Base-by-base conservation (phyloP, 2,113 vertebrate genomes). In the Murina feae region DNA sequence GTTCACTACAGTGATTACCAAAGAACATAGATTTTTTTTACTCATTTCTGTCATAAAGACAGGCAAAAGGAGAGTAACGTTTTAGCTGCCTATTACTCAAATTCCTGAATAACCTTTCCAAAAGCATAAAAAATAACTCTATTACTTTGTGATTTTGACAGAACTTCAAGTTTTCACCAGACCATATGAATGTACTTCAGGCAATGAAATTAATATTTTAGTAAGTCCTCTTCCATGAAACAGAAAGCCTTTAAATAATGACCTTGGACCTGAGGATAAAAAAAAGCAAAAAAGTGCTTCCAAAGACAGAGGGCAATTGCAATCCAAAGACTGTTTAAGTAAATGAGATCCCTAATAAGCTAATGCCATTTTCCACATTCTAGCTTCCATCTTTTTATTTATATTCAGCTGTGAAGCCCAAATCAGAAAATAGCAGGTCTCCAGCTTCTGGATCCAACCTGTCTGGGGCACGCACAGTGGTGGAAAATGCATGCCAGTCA, bases 161-260 rank as follows among this genome's bases (percentile, higher is more conserved):
- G 88, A 81, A 76, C 69, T 83, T 90, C 81, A 28, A 81, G 81
- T 92, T 95, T 90, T 90, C 86, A 91, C 60, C 80, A 94, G 65
- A 80, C 79, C 58, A 88, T 80, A 92, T 58, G 91, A 92, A 89
- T 72, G 71, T 93, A 90, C 91, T 97, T 90, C 1, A 8, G 93
- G 80, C 95, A 91, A 81, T 84, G 78, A 94, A 94, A 97, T 97
- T 92, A 97, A 87, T 95, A 97, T 95, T 96, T 96, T 86, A 94
- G 80, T 84, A 91, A 91, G 71, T 76, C 76, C 32, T 79, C 16
- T 72, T 90, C 86, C 79, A 71, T 30, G 51, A 93, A 86, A 86
- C 72, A 63, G 92, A 87, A 96, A 96, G 88, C 58, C 79, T 94
- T 96, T 96, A 90, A 96, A 78, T 91, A 95, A 96, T 37, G 86